Percentiles rank a stretch among this genome's conserved stretches.
Evolutionary conservation across 2,888 invertebrate species (phyloP).

Genomic region (Phytoseiulus persimilis): DNA sequence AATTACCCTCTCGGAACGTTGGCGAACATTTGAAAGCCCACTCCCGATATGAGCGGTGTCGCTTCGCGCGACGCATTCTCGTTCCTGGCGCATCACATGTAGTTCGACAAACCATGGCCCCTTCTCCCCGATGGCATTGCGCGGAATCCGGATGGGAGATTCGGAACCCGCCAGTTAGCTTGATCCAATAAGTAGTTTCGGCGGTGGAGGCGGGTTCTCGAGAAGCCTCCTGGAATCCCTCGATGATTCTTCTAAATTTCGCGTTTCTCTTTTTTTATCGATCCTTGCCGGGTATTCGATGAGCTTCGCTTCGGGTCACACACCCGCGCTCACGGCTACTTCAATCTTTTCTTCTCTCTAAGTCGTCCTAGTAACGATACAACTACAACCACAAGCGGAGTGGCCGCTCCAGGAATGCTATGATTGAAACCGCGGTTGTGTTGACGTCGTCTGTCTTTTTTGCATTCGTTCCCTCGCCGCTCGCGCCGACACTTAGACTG

Average conservation of each 20-base stretch:
- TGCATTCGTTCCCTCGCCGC: not conserved
- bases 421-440: not conserved
- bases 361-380: not conserved
- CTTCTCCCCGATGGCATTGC: not conserved
- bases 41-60: not conserved
- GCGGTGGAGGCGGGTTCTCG: not conserved
- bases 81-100: not conserved
- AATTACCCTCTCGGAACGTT: not conserved
- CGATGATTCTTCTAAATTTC: not conserved
- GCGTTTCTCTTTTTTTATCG: not conserved
- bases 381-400: not conserved
- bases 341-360: not conserved
- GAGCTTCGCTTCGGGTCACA: not conserved
- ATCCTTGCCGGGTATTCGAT: not conserved
- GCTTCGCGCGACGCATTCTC: not conserved
- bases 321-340: not conserved
- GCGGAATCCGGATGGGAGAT: not conserved
- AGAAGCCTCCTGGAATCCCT: not conserved
- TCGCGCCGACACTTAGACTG: not conserved
- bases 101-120: not conserved
- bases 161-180: not conserved
- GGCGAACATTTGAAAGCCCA: not conserved
- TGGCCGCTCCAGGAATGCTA: not conserved
- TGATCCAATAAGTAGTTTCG: not conserved
- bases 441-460: not conserved